Conservation (phyloP, 2,113 vertebrate species). For the Halichoeres trimaculatus region DNA sequence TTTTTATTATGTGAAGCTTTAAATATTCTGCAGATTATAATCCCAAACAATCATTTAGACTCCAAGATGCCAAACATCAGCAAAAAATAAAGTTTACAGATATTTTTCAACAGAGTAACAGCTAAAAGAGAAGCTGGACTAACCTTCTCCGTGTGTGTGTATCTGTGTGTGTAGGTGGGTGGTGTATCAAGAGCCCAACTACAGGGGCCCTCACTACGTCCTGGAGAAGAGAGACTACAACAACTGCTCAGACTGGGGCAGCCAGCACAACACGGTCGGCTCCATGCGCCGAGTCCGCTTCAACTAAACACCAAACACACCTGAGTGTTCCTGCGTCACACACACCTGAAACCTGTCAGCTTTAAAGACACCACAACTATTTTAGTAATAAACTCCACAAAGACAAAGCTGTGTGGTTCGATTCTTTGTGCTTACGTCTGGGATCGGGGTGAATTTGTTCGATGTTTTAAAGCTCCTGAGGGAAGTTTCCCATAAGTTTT, state of each 20-base stretch:
- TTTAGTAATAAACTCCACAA: slow-evolving; percentile 79
- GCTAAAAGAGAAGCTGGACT: no score
- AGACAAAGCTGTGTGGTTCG: background rate
- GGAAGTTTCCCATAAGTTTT: no score
- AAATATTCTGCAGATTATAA: no score
- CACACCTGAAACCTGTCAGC: slow-evolving; percentile 52
- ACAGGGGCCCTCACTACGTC: slow-evolving; percentile 81
- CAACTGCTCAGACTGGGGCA: slow-evolving; percentile 83
- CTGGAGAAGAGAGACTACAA: slow-evolving; percentile 83
- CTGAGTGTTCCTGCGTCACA: background rate
- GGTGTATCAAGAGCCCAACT: slow-evolving; percentile 85
- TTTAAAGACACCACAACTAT: slow-evolving; percentile 52
- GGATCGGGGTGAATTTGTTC: no score
- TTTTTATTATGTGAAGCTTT: no score
- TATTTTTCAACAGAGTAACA: no score
- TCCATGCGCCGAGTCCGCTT: slow-evolving; percentile 82
- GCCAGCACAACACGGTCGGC: slow-evolving; percentile 81
- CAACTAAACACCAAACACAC: slow-evolving; percentile 54
- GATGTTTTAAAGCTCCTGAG: no score
- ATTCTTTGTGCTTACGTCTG: no score
- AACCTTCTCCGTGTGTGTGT: background rate
- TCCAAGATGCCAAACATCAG: no score
- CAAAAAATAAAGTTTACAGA: no score
- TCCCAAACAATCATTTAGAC: no score
- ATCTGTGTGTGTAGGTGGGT: slow-evolving; percentile 75